phyloP scores from a whole-genome alignment of 2,888 invertebrate species.

The Reticulitermes lucifugus region DNA sequence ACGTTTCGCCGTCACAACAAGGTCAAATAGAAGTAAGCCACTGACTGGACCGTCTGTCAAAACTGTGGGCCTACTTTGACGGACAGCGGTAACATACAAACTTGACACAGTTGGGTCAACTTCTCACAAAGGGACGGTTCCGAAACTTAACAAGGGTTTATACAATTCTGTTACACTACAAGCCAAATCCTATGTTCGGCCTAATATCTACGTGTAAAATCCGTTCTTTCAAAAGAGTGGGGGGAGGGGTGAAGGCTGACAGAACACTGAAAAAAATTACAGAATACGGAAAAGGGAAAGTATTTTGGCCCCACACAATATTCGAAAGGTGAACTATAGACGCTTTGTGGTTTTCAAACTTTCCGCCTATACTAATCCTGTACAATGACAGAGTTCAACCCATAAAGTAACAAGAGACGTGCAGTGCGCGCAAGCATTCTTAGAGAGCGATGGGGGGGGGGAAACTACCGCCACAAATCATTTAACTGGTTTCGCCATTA shows the following conservation, averaged over 20 bases:
- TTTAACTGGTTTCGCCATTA: not conserved
- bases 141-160: not conserved
- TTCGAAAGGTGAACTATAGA: not conserved
- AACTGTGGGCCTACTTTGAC: not conserved
- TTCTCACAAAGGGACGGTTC: not conserved
- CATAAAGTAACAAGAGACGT: not conserved
- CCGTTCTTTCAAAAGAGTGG: not conserved
- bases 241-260: no score
- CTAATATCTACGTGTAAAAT: constrained; percentile 6
- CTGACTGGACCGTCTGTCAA: not conserved
- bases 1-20: constrained; percentile 20
- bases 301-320: not conserved
- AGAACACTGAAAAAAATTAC: no score
- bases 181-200: not conserved
- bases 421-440: not conserved
- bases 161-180: not conserved
- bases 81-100: not conserved
- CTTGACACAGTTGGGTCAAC: not conserved
- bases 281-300: not conserved
- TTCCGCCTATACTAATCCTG: not conserved
- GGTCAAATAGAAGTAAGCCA: not conserved
- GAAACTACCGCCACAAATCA: not conserved
- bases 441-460: not conserved
- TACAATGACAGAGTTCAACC: no score
- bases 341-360: not conserved